A percentile compares a stretch with the other conserved stretches of the same genome.
These are phyloP conservation scores for Trachops cirrhosus DNA, from an alignment of 2,797 vertebrate species.

Conservation along the genomic window DNA sequence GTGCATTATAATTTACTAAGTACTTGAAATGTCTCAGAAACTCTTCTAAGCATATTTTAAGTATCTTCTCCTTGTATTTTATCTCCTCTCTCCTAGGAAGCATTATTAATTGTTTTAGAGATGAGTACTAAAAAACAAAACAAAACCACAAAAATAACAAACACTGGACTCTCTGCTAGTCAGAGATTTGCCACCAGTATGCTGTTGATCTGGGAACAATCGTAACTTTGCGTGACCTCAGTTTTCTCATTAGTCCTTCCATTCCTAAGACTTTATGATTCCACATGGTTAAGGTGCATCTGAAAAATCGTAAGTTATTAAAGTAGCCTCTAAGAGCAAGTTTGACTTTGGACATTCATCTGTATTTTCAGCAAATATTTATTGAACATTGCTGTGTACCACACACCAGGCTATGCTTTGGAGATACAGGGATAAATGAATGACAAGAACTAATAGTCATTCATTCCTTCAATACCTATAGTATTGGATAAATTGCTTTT, in stretches of 20 bases:
- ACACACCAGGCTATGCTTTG: background rate
- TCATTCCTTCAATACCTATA: background rate
- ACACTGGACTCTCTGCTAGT: background rate
- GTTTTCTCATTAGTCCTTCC: background rate
- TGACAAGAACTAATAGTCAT: background rate
- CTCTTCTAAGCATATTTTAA: background rate
- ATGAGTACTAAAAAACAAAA: background rate
- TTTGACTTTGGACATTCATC: background rate
- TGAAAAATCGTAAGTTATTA: background rate
- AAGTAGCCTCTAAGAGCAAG: background rate
- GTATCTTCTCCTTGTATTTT: background rate
- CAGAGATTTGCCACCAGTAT: background rate
- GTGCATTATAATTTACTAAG: background rate
- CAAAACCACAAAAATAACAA: background rate
- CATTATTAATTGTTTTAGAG: slow-evolving; percentile 18
- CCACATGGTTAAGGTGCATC: background rate
- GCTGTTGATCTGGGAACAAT: background rate
- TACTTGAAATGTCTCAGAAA: background rate
- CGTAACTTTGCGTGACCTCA: background rate
- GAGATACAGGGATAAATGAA: background rate
- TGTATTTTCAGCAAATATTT: slow-evolving; percentile 11
- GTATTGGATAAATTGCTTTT: background rate
- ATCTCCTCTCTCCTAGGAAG: background rate
- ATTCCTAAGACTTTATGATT: background rate
- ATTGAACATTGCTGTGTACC: background rate